A percentile compares a stretch with the other conserved stretches of the same genome.
Evolutionary conservation across 2,113 vertebrate genomes (phyloP).

Genomic region (Cercopithecus mona): DNA sequence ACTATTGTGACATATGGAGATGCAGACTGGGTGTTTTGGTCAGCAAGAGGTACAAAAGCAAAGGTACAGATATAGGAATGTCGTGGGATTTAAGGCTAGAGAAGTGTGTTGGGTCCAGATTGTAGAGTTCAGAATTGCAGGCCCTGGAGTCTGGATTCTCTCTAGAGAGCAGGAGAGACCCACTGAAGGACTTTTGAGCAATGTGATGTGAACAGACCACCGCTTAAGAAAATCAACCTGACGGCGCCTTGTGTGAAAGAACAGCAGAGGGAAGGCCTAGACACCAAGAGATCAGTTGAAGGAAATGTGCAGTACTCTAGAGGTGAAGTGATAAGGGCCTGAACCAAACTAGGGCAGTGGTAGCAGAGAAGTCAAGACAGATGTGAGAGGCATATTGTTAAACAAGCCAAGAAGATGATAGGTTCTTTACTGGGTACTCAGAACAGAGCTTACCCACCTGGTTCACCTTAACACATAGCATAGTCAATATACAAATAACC

Average conservation of each 20-base stretch:
- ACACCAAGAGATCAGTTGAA: neutral
- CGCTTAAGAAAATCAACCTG: slow-evolving; percentile 26
- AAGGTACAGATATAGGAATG: neutral
- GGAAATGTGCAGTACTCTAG: neutral
- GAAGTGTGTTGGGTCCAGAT: neutral
- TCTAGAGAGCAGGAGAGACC: neutral
- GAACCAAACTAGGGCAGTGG: neutral
- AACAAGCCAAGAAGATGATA: neutral
- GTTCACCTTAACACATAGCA: neutral
- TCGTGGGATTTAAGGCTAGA: neutral
- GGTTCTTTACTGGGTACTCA: neutral
- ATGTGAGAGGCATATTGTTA: neutral
- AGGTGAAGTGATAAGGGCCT: neutral
- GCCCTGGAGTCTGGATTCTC: neutral
- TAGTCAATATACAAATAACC: neutral
- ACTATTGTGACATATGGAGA: neutral
- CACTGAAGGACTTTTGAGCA: slow-evolving; percentile 10
- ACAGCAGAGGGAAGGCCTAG: neutral
- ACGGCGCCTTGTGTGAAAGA: neutral
- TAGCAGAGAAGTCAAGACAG: neutral
- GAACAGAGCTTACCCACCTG: neutral
- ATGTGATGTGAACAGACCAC: neutral
- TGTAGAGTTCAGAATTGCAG: neutral
- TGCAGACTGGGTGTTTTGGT: neutral
- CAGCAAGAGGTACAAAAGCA: neutral